A percentile compares a stretch with the other conserved stretches of the same genome.
These are phyloP conservation scores for Ptilorrhoa leucosticta DNA, from an alignment of 2,113 vertebrate genomes.

Conservation along the genomic window DNA sequence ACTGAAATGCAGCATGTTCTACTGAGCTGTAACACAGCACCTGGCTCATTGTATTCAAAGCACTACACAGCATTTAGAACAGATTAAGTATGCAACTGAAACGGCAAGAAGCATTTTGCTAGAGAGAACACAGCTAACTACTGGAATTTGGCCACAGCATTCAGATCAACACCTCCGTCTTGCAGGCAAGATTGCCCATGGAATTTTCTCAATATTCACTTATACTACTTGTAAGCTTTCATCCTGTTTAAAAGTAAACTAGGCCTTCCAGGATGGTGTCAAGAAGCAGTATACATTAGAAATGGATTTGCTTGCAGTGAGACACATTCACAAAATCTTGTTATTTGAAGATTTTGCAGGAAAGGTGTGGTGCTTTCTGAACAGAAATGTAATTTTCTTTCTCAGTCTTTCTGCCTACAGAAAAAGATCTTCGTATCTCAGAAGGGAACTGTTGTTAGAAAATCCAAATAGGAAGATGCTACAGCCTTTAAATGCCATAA, in stretches of 20 bases:
- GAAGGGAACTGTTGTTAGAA: not conserved
- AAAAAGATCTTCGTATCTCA: not conserved
- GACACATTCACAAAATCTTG: not conserved
- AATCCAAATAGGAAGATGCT: not conserved
- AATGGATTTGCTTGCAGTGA: not conserved
- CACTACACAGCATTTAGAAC: not conserved
- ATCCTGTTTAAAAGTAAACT: not conserved
- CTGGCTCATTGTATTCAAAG: not conserved
- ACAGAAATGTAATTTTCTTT: not conserved
- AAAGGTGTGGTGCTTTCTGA: not conserved
- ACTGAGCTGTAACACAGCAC: not conserved
- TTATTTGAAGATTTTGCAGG: not conserved
- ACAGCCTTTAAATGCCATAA: not conserved
- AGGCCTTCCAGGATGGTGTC: not conserved
- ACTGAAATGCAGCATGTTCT: not conserved
- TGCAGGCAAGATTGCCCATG: not conserved
- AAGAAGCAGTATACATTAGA: not conserved
- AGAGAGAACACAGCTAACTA: not conserved
- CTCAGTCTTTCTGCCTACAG: not conserved
- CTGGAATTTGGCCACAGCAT: not conserved
- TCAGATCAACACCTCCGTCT: not conserved
- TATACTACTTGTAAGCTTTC: not conserved
- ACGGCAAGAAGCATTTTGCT: not conserved
- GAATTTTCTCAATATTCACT: not conserved
- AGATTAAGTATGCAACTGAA: not conserved